Conservation (phyloP, 2,113 vertebrate genomes). For the Mionectes macconnelli region DNA sequence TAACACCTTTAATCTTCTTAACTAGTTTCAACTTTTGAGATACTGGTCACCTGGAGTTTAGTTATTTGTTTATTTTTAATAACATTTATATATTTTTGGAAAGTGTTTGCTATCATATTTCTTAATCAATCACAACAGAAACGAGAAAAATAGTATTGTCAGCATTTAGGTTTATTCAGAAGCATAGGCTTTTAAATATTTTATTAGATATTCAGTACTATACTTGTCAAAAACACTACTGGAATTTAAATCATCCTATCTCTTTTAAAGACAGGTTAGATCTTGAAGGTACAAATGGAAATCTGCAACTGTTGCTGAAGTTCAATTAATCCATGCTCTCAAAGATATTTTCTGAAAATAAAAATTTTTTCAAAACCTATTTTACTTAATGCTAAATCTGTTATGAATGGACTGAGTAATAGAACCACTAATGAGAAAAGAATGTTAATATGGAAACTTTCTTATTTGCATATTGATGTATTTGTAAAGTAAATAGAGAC, state of each 20-base stretch:
- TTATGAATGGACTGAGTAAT: not conserved
- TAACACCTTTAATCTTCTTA: not conserved
- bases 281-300: not conserved
- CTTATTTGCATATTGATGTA: not conserved
- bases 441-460: not conserved
- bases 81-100: not conserved
- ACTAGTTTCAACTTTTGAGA: not conserved
- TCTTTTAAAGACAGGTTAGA: not conserved
- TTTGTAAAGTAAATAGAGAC: not conserved
- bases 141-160: not conserved
- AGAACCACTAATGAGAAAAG: not conserved
- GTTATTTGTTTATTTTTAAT: not conserved
- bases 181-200: not conserved
- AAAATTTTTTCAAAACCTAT: not conserved
- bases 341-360: not conserved
- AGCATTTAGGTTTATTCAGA: not conserved
- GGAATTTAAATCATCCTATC: not conserved
- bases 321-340: not conserved
- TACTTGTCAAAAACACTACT: not conserved
- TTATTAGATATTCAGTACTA: not conserved
- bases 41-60: not conserved
- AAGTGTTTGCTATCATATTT: not conserved
- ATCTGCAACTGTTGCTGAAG: not conserved
- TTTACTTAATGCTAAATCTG: not conserved
- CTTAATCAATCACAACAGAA: not conserved